Conservation (phyloP, 2,797 vertebrate species). For the Lepidocolaptes lacrymiger region DNA sequence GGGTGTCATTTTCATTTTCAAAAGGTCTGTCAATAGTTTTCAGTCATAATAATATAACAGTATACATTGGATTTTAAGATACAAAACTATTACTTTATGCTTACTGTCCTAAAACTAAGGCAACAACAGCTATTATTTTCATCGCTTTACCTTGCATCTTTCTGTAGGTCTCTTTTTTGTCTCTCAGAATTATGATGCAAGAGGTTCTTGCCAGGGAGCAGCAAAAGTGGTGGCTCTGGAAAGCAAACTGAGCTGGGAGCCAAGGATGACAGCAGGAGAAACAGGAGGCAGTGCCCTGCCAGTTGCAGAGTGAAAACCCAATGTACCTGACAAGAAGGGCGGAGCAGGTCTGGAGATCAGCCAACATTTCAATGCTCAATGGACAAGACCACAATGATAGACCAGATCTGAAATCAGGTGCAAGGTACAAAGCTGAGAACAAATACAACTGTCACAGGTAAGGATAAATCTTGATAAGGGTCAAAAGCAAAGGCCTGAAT, state of each 20-base stretch:
- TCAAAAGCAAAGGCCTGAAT: neutral
- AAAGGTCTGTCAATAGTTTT: neutral
- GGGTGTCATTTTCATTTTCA: neutral
- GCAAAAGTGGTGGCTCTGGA: neutral
- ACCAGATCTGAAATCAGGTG: neutral
- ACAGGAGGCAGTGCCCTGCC: too few relatives aligned
- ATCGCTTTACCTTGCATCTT: neutral
- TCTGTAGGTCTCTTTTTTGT: neutral
- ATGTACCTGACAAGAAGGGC: accelerated
- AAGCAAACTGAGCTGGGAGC: neutral
- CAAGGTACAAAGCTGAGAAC: neutral
- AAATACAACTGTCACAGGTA: neutral
- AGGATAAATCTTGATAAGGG: neutral
- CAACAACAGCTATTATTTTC: neutral
- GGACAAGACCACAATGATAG: neutral
- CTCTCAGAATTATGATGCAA: neutral
- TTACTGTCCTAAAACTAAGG: neutral
- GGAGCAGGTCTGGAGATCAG: neutral
- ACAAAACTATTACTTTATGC: neutral
- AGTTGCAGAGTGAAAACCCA: too few relatives aligned
- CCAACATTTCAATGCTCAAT: too few relatives aligned
- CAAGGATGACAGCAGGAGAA: neutral
- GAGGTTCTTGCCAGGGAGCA: neutral
- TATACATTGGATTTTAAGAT: neutral
- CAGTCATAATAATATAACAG: neutral